Percentiles rank a stretch among this genome's conserved stretches.
phyloP scores from a whole-genome alignment of 2,888 invertebrate genomes.

The Neocrepidodera transversa region DNA sequence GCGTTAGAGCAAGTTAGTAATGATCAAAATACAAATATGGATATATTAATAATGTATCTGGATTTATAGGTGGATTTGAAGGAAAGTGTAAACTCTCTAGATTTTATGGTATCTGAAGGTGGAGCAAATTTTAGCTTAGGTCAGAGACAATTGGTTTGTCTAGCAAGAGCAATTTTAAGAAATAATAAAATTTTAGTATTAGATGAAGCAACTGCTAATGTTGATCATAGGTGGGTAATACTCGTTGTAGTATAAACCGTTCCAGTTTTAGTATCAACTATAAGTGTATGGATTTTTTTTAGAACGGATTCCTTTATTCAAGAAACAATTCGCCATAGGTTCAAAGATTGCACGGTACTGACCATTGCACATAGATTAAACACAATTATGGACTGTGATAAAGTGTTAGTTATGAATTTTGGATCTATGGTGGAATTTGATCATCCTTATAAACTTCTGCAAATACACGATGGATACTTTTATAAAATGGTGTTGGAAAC shows the following conservation, averaged over 20 bases:
- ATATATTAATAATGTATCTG: too few relatives aligned
- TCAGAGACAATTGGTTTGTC: constrained; percentile 84
- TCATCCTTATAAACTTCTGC: constrained; percentile 74
- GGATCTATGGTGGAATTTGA: constrained; percentile 80
- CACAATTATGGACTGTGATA: constrained; percentile 60
- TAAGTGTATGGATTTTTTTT: too few relatives aligned
- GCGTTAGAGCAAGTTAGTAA: constrained; percentile 70
- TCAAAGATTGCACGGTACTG: constrained; percentile 77
- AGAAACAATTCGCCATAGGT: constrained; percentile 75
- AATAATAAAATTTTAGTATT: constrained; percentile 81
- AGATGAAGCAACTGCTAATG: constrained; percentile 92
- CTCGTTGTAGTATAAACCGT: too few relatives aligned
- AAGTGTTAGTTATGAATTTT: constrained; percentile 80
- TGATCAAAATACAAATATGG: too few relatives aligned
- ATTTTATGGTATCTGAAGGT: constrained; percentile 73
- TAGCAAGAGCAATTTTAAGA: too few relatives aligned
- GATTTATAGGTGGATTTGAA: constrained; percentile 75
- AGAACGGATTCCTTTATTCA: constrained; percentile 79
- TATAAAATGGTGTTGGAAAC: constrained; percentile 74
- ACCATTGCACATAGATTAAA: constrained; percentile 62
- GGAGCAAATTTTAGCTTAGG: constrained; percentile 88
- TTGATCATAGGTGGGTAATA: constrained; percentile 81
- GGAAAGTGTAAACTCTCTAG: constrained; percentile 68
- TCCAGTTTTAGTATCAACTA: too few relatives aligned
- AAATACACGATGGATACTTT: constrained; percentile 68